Percentiles rank a stretch among this genome's conserved stretches.
Evolutionary conservation across 1,140 invertebrate genomes (phyloP).

Genomic region (Spodoptera litura): DNA sequence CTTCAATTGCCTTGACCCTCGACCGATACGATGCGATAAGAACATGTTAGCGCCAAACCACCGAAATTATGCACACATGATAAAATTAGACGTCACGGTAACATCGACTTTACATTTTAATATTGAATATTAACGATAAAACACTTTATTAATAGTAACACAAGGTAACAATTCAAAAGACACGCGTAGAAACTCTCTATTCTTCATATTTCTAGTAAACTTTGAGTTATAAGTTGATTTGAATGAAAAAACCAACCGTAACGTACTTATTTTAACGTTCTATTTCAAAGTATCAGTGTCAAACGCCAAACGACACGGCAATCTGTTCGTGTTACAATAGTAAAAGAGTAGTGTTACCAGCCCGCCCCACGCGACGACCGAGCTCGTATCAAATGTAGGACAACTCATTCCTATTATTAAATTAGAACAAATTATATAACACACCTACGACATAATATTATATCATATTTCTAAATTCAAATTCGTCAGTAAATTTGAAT

Average conservation of each 20-base stretch:
- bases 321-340: conserved; percentile 13
- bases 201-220: not conserved
- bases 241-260: not conserved
- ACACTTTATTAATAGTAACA: not conserved
- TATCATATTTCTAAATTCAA: not conserved
- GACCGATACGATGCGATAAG: conserved; percentile 23
- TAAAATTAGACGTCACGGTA: not conserved
- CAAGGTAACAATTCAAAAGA: not conserved
- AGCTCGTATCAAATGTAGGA: conserved; percentile 25
- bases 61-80: not conserved
- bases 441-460: not conserved
- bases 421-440: conserved; percentile 33
- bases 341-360: not conserved
- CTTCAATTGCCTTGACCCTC: conserved; percentile 22
- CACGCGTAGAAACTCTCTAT: not conserved
- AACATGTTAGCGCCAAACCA: not conserved
- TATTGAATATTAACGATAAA: not conserved
- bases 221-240: not conserved
- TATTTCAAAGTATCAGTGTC: not conserved
- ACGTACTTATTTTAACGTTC: not conserved
- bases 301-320: not conserved
- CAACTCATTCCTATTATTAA: conserved; percentile 5
- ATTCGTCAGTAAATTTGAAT: too few species aligned
- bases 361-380: conserved; percentile 15
- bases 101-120: not conserved